Evolutionary conservation across 2,113 vertebrate species (phyloP).

Genomic region (Jaculus jaculus): DNA sequence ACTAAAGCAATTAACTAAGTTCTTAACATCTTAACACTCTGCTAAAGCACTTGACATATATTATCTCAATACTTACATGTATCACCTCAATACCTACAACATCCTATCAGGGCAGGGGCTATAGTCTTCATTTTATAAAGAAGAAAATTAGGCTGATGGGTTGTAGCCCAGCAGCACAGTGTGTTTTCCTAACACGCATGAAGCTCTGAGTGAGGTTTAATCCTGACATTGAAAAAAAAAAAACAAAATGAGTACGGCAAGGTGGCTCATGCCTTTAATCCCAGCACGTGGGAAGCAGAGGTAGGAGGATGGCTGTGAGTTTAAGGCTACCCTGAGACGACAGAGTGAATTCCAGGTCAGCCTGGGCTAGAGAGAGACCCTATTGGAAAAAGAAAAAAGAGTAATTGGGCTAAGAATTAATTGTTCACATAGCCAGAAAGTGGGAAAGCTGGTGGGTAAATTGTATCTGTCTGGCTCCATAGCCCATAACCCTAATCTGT

Average conservation of each 20-base stretch:
- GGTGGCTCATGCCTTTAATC: no score
- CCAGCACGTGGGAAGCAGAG: no score
- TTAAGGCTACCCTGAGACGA: no score
- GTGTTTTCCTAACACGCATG: not conserved
- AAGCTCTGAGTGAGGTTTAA: not conserved
- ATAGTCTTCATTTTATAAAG: conserved; percentile 35
- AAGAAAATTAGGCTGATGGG: not conserved
- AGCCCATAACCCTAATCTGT: not conserved
- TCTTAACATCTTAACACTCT: conserved; percentile 19
- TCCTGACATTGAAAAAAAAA: not conserved
- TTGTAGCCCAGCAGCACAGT: not conserved
- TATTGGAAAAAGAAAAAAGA: not conserved
- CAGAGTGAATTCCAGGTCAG: no score
- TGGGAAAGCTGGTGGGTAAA: not conserved
- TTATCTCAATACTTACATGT: not conserved
- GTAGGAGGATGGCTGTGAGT: no score
- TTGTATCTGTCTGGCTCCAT: not conserved
- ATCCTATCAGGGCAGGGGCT: not conserved
- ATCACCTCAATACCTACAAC: not conserved
- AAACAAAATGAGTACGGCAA: no score
- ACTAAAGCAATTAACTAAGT: not conserved
- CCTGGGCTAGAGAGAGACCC: no score
- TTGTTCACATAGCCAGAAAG: not conserved
- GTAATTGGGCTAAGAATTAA: not conserved
- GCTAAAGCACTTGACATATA: not conserved